phyloP scores from a whole-genome alignment of 2,113 vertebrate genomes.

The Siphamia tubifer region DNA sequence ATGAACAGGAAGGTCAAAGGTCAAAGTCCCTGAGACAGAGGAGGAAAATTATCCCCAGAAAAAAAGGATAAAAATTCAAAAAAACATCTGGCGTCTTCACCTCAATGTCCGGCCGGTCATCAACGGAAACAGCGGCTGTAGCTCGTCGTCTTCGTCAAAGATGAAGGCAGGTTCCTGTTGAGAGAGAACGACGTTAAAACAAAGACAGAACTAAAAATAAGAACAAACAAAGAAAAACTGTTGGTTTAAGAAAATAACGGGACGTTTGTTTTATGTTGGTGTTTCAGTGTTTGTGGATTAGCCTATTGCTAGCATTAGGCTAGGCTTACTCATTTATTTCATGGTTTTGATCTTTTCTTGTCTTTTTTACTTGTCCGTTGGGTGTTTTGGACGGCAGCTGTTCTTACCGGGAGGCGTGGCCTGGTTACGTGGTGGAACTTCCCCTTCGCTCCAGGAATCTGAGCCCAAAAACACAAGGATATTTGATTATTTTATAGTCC shows the following conservation, averaged over 20 bases:
- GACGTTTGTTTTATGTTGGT: too few relatives aligned
- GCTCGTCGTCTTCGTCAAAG: slow-evolving; percentile 13
- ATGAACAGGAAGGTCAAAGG: slow-evolving; percentile 3
- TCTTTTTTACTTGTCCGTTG: too few relatives aligned
- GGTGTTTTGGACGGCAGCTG: too few relatives aligned
- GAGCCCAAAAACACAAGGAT: slow-evolving; percentile 21
- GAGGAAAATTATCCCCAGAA: neutral
- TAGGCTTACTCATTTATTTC: too few relatives aligned
- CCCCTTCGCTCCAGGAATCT: slow-evolving; percentile 71
- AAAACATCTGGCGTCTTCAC: neutral
- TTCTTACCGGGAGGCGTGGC: slow-evolving; percentile 29
- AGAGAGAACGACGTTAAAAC: too few relatives aligned
- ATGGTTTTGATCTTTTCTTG: too few relatives aligned
- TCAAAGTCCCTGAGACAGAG: neutral
- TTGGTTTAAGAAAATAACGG: too few relatives aligned
- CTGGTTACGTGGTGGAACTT: slow-evolving; percentile 63
- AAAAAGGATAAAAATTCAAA: slow-evolving; percentile 1
- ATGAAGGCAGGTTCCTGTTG: slow-evolving; percentile 43
- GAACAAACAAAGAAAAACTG: neutral
- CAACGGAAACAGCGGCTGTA: neutral
- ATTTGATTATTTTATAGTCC: slow-evolving; percentile 11
- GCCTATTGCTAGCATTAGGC: too few relatives aligned
- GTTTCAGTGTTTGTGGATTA: too few relatives aligned
- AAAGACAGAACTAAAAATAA: neutral
- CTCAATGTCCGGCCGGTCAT: neutral